These are phyloP conservation scores for Chrysomela aeneicollis DNA, from an alignment of 2,888 invertebrate genomes.

Conservation along the genomic window DNA sequence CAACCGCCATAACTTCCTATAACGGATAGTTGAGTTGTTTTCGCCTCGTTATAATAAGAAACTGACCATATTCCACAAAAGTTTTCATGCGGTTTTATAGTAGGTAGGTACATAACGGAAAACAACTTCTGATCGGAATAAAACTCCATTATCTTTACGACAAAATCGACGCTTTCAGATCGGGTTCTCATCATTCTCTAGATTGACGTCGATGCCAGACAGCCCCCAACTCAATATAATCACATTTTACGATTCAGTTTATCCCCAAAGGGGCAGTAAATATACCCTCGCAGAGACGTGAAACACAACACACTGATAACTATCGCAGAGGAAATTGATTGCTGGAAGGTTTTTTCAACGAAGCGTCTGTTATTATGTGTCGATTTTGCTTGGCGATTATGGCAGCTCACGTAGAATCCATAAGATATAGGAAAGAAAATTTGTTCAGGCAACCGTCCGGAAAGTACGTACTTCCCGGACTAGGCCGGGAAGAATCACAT, in stretches of 20 bases:
- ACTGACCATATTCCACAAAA: too few relatives aligned
- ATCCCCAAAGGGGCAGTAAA: conserved; percentile 21
- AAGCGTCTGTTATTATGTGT: not conserved
- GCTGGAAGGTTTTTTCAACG: not conserved
- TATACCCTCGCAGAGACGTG: conserved; percentile 17
- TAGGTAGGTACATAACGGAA: not conserved
- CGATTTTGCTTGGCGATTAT: not conserved
- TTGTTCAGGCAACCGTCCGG: too few relatives aligned
- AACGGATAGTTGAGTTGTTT: too few relatives aligned
- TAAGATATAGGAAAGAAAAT: too few relatives aligned
- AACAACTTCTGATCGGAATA: not conserved
- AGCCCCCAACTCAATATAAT: conserved; percentile 16
- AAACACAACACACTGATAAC: conserved; percentile 11
- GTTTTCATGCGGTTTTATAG: too few relatives aligned
- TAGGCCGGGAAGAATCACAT: too few relatives aligned
- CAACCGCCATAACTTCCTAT: too few relatives aligned
- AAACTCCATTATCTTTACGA: not conserved
- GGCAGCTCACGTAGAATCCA: too few relatives aligned
- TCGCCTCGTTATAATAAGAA: too few relatives aligned
- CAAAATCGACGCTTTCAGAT: not conserved
- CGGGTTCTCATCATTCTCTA: conserved; percentile 22
- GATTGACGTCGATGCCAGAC: conserved; percentile 22
- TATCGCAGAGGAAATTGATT: conserved; percentile 9
- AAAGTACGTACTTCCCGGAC: too few relatives aligned
- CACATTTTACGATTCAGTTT: conserved; percentile 27